Percentiles rank a stretch among this genome's conserved stretches.
Evolutionary conservation across 2,888 invertebrate species (phyloP).

Genomic region (Tinea pellionella): DNA sequence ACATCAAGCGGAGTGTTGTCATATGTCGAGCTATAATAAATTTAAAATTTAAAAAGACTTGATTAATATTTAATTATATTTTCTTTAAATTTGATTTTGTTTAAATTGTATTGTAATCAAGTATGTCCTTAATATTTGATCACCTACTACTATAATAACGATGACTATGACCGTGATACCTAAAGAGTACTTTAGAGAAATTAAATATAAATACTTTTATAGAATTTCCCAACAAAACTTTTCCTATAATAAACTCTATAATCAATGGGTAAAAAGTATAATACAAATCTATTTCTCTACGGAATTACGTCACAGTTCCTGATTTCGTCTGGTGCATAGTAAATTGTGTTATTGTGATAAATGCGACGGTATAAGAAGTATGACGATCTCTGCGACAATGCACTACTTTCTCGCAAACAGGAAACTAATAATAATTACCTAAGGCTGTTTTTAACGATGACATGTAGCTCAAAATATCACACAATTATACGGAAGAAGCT

Average conservation of each 20-base stretch:
- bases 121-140: no score
- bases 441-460: background rate
- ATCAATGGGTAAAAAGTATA: background rate
- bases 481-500: background rate
- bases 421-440: background rate
- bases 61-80: no score
- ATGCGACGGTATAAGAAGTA: background rate
- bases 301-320: conserved; percentile 14
- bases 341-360: conserved; percentile 24
- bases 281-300: background rate
- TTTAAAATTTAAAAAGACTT: no score
- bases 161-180: no score
- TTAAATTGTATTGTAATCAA: no score
- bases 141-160: no score
- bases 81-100: no score
- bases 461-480: background rate
- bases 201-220: background rate
- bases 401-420: background rate
- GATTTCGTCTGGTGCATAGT: conserved; percentile 18
- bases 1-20: no score
- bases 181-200: no score
- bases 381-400: background rate
- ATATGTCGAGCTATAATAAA: no score
- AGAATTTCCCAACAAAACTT: background rate
- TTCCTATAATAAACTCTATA: background rate